Conservation (phyloP, 2,888 invertebrate species). For the Drosophila siamana region DNA sequence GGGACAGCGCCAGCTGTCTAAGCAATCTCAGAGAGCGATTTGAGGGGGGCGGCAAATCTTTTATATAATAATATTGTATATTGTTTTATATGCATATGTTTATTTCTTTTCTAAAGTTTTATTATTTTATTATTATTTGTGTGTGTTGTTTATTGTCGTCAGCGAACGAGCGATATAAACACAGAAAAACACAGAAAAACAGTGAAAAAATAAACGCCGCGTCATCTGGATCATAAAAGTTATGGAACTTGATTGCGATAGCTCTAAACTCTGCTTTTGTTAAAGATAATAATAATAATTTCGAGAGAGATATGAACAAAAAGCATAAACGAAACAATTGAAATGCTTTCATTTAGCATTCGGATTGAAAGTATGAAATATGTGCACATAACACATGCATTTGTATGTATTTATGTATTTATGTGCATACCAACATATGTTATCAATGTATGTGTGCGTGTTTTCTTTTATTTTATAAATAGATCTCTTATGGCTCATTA, state of each 20-base stretch:
- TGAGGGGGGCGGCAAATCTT: slow-evolving; percentile 36
- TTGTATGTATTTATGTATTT: slow-evolving; percentile 1
- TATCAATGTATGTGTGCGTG: slow-evolving; percentile 2
- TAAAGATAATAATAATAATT: slow-evolving; percentile 28
- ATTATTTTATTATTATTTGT: slow-evolving; percentile 63
- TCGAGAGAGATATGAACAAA: slow-evolving; percentile 23
- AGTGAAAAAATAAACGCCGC: too few species aligned
- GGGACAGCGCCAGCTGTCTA: slow-evolving; percentile 50
- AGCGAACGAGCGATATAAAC: background rate
- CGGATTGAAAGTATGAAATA: slow-evolving; percentile 45
- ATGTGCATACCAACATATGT: background rate
- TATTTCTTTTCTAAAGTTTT: slow-evolving; percentile 51
- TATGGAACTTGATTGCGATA: slow-evolving; percentile 40
- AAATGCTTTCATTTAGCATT: slow-evolving; percentile 60
- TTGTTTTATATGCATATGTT: slow-evolving; percentile 14
- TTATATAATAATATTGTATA: slow-evolving; percentile 30
- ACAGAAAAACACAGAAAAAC: background rate
- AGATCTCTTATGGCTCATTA: slow-evolving; percentile 68
- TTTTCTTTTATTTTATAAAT: slow-evolving; percentile 37
- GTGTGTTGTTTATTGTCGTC: slow-evolving; percentile 30
- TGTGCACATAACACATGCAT: background rate
- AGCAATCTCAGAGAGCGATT: slow-evolving; percentile 16
- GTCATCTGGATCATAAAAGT: slow-evolving; percentile 53
- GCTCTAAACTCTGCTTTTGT: slow-evolving; percentile 37
- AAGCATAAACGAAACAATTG: slow-evolving; percentile 44